Conservation (phyloP, 2,888 invertebrate genomes). For the Melinaea menophilus region DNA sequence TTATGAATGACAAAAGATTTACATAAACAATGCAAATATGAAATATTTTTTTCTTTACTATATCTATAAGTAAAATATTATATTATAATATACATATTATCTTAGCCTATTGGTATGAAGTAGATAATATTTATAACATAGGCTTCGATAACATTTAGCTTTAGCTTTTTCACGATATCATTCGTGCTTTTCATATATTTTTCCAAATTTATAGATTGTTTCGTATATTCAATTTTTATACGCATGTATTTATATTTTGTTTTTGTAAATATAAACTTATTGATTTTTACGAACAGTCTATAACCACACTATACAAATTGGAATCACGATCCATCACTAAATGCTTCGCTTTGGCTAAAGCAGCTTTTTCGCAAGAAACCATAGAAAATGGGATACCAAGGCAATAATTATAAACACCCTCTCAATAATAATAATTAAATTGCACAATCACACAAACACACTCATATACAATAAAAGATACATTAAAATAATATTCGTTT, state of each 20-base stretch:
- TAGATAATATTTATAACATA: conserved; percentile 15
- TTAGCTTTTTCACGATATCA: conserved; percentile 53
- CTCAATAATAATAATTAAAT: conserved; percentile 15
- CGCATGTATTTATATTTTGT: conserved; percentile 41
- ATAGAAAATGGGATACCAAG: conserved; percentile 15
- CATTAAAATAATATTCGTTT: conserved; percentile 48
- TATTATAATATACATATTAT: neutral
- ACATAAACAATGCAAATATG: conserved; percentile 17
- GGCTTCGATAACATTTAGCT: conserved; percentile 37
- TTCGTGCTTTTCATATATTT: conserved; percentile 54
- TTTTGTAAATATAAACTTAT: conserved; percentile 20
- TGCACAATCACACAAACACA: conserved; percentile 36
- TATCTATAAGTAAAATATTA: neutral
- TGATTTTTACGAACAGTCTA: conserved; percentile 35
- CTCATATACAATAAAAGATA: conserved; percentile 31
- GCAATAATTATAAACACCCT: neutral
- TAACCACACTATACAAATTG: conserved; percentile 30
- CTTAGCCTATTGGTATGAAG: conserved; percentile 16
- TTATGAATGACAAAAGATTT: neutral
- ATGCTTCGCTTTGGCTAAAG: conserved; percentile 68
- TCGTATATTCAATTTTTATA: conserved; percentile 42
- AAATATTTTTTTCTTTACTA: conserved; percentile 9
- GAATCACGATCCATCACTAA: conserved; percentile 29
- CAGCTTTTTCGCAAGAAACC: conserved; percentile 59
- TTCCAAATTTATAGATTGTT: conserved; percentile 64